phyloP scores from a whole-genome alignment of 2,797 vertebrate genomes.

The Scomberomorus guttatus region DNA sequence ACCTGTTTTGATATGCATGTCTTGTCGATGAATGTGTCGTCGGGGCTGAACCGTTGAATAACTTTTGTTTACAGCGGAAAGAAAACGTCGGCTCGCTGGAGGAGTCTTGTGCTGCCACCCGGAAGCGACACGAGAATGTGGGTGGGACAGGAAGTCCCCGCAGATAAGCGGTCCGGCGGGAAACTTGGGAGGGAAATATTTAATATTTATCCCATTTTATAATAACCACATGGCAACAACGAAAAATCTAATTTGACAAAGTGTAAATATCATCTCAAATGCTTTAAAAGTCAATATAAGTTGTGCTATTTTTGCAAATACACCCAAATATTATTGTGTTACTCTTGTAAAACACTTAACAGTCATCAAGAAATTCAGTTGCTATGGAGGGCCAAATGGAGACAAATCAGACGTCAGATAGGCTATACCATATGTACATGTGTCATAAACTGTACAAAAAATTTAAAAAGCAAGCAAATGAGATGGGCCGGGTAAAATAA shows the following conservation, averaged over 20 bases:
- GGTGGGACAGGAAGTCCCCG: constrained; percentile 75
- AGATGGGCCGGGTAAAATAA: neutral
- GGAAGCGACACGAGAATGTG: constrained; percentile 80
- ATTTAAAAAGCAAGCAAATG: neutral
- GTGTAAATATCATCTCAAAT: neutral
- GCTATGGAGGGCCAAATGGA: neutral
- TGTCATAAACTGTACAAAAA: no score
- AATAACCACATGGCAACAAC: constrained; percentile 8
- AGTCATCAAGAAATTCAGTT: neutral
- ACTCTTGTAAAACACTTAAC: neutral
- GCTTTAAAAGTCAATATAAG: neutral
- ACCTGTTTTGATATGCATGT: constrained; percentile 91
- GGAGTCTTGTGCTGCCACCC: constrained; percentile 69
- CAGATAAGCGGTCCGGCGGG: constrained; percentile 73
- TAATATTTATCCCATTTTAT: neutral
- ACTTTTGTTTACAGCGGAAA: constrained; percentile 79
- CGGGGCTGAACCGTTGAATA: constrained; percentile 65
- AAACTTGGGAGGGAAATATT: constrained; percentile 54
- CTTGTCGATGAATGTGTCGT: constrained; percentile 58
- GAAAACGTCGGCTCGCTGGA: constrained; percentile 63
- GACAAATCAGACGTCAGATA: neutral
- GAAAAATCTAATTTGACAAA: neutral
- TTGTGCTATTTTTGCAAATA: neutral
- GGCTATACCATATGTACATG: no score
- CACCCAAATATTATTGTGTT: neutral